A percentile compares a stretch with the other conserved stretches of the same genome.
phyloP scores from a whole-genome alignment of 2,888 invertebrate species.

The Acleris holmiana region DNA sequence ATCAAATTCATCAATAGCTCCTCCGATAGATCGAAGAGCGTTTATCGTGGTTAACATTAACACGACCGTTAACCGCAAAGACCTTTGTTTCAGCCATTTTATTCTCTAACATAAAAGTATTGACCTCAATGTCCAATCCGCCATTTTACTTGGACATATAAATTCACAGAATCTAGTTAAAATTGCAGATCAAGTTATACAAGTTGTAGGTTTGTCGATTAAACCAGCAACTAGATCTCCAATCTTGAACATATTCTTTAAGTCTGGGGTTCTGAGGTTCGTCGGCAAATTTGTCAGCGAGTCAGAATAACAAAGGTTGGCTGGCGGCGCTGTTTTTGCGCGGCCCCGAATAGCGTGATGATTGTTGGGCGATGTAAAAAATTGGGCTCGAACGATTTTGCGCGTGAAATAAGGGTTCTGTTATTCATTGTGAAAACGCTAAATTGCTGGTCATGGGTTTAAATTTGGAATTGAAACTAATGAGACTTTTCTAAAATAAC shows the following conservation, averaged over 20 bases:
- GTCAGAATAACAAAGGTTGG: constrained; percentile 1
- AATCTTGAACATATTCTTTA: no score
- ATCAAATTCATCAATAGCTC: no score
- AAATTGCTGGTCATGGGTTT: constrained; percentile 11
- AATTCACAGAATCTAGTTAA: no score
- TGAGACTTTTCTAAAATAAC: no score
- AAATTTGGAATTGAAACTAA: not conserved
- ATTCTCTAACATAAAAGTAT: no score
- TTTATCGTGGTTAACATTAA: constrained; percentile 14
- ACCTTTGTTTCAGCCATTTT: constrained; percentile 12
- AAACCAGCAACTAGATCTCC: no score
- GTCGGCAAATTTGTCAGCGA: no score
- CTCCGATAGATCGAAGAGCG: not conserved
- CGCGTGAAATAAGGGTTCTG: constrained; percentile 9
- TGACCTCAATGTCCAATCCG: no score
- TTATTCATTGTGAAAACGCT: constrained; percentile 3
- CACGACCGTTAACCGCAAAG: constrained; percentile 16
- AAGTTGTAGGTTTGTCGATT: no score
- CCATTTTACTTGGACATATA: no score
- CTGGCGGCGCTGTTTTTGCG: constrained; percentile 19
- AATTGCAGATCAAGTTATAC: no score
- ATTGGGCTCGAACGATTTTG: constrained; percentile 2
- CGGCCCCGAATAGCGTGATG: constrained; percentile 10
- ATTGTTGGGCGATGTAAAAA: constrained; percentile 19
- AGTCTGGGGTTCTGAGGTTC: no score